Evolutionary conservation across 2,888 invertebrate genomes (phyloP), one percentile per base, ranked within the genome.

Genomic region (Bhutanitis thaidina): DNA sequence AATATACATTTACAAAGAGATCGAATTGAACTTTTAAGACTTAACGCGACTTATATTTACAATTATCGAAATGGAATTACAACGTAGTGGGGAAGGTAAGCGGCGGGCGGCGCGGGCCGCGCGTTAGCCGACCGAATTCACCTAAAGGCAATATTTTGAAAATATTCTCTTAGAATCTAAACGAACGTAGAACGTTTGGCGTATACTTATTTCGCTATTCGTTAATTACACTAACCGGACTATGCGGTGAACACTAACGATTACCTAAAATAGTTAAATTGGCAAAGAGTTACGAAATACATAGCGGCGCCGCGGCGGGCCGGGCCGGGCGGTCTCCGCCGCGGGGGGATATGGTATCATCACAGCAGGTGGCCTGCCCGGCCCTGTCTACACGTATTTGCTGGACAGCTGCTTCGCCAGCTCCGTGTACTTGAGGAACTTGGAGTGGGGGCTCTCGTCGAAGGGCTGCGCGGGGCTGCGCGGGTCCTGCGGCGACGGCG

Each of bases 361-460:
- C 50, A 44, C 50, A 39, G 30, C 34, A 12, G 48, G 10, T 15
- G 41, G 48, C 35, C 32, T 38, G 74, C 71, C 65, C 69, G 70
- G 59, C 61, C 82, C 82, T 66, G 64, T 74, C 93, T 94, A 96
- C 92, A 96, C 95, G 91, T 97, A 97, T 91, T 98, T 98, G 90
- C 97, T 97, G 80, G 98, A 98, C 82, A 98, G 91, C 91, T 98
- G 98, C 90, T 98, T 98, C 74, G 98, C 98, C 90, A 98, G 93
- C 91, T 98, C 98, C 78, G 98, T 98, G 90, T 98, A 98, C 91
- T 98, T 98, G 67, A 98, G 94, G 92, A 98, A 98, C 91, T 98
- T 98, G 68, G 98, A 97, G 89, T 97, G 97, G 43, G 97, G 96
- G 78, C 96, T 97, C 85, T 97, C 97, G 72, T 97, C 97, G 74